These are phyloP conservation scores for Unio pictorum DNA, from an alignment of 2,888 invertebrate genomes.

Conservation along the genomic window DNA sequence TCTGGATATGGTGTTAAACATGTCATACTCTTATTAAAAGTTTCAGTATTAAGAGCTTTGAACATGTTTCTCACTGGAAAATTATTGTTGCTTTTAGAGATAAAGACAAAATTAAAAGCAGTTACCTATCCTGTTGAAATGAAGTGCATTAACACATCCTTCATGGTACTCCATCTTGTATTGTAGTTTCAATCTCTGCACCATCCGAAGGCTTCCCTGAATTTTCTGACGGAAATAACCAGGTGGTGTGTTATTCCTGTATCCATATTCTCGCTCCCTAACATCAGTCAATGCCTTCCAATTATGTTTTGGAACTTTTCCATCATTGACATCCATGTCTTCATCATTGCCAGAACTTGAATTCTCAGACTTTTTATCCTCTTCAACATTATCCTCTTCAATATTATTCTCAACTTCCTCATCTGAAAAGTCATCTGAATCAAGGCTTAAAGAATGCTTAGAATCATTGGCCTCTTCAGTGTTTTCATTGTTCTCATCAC, in stretches of 20 bases:
- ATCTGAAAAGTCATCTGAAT: slow-evolving; percentile 28
- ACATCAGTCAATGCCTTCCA: slow-evolving; percentile 81
- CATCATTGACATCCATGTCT: slow-evolving; percentile 11
- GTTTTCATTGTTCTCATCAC: slow-evolving; percentile 18
- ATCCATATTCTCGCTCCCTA: slow-evolving; percentile 73
- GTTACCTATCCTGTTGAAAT: slow-evolving; percentile 84
- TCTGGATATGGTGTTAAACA: no score
- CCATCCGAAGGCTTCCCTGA: slow-evolving; percentile 86
- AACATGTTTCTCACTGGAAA: no score
- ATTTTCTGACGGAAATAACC: slow-evolving; percentile 80
- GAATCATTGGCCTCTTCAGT: slow-evolving; percentile 12
- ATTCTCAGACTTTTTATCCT: slow-evolving; percentile 8
- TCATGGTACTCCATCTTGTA: slow-evolving; percentile 84
- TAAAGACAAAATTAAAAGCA: neutral
- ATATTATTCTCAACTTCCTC: slow-evolving; percentile 24
- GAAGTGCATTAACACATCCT: slow-evolving; percentile 93
- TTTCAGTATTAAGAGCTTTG: no score
- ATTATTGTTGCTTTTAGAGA: no score
- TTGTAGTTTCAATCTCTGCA: slow-evolving; percentile 86
- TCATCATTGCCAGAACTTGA: slow-evolving; percentile 23
- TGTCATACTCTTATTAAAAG: no score
- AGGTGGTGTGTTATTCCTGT: slow-evolving; percentile 72
- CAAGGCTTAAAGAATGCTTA: slow-evolving; percentile 14
- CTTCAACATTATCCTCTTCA: slow-evolving; percentile 18
- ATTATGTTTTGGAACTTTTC: slow-evolving; percentile 73